These are phyloP conservation scores for Meleagris gallopavo DNA, from an alignment of 2,113 vertebrate genomes.

Conservation along the genomic window DNA sequence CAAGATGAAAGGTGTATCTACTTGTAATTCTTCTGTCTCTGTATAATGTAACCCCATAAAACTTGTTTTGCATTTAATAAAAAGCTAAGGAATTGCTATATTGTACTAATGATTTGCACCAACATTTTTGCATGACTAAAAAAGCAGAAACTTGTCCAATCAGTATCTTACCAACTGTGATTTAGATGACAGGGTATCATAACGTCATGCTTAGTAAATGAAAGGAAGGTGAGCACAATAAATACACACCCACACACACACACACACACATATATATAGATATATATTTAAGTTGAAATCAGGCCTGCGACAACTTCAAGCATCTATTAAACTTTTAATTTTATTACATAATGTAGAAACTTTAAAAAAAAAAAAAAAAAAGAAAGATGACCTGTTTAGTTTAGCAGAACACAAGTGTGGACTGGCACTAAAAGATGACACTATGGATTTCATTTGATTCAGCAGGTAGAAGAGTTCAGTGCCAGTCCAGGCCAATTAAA, in stretches of 20 bases:
- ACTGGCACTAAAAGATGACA: constrained; percentile 1
- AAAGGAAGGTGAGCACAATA: background rate
- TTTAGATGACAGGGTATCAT: background rate
- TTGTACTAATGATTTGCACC: background rate
- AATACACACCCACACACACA: background rate
- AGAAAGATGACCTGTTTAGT: constrained; percentile 17
- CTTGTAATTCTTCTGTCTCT: background rate
- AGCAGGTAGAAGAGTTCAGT: background rate
- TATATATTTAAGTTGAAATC: background rate
- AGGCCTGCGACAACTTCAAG: background rate
- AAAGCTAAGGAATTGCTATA: background rate
- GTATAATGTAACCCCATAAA: background rate
- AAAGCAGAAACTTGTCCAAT: background rate
- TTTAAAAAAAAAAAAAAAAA: background rate
- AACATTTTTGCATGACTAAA: background rate
- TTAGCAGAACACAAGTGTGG: constrained; percentile 1
- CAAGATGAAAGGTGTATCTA: background rate
- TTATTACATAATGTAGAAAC: constrained; percentile 62
- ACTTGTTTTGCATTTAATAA: constrained; percentile 8
- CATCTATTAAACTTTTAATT: constrained; percentile 1
- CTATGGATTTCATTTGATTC: background rate
- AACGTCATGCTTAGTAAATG: background rate
- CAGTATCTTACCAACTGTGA: background rate
- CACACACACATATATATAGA: too few species aligned
- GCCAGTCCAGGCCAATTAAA: background rate